phyloP scores from a whole-genome alignment of 2,797 vertebrate genomes.

The Phalloptychus januarius region DNA sequence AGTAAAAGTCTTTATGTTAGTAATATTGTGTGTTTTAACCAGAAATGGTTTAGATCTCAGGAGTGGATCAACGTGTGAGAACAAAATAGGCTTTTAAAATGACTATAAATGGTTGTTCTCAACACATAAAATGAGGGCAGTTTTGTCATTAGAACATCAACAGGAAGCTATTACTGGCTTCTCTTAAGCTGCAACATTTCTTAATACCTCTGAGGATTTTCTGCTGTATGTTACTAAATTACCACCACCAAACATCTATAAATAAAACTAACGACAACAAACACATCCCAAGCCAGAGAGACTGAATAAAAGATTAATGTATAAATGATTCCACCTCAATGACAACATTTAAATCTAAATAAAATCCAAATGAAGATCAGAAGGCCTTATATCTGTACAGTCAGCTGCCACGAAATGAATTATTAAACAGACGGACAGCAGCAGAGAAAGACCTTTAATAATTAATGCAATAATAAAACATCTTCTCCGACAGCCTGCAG shows the following conservation, averaged over 20 bases:
- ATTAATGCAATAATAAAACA: constrained; percentile 10
- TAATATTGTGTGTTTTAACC: neutral
- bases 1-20: neutral
- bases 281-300: too few species aligned
- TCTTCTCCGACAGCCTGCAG: neutral
- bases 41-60: neutral
- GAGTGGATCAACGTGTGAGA: neutral
- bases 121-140: neutral
- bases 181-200: neutral
- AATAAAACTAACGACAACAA: neutral
- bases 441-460: neutral
- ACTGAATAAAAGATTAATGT: neutral
- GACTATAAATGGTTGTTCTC: neutral
- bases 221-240: neutral
- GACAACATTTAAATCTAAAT: constrained; percentile 6
- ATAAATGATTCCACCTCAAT: neutral
- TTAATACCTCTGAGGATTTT: neutral
- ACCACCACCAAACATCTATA: neutral
- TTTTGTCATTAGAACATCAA: neutral
- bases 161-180: neutral
- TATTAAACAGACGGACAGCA: neutral
- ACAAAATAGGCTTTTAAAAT: neutral
- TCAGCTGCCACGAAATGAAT: neutral
- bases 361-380: neutral
- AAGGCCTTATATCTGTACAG: neutral